Evolutionary conservation across 2,888 invertebrate species (phyloP).

Genomic region (Dynastes hyllus): DNA sequence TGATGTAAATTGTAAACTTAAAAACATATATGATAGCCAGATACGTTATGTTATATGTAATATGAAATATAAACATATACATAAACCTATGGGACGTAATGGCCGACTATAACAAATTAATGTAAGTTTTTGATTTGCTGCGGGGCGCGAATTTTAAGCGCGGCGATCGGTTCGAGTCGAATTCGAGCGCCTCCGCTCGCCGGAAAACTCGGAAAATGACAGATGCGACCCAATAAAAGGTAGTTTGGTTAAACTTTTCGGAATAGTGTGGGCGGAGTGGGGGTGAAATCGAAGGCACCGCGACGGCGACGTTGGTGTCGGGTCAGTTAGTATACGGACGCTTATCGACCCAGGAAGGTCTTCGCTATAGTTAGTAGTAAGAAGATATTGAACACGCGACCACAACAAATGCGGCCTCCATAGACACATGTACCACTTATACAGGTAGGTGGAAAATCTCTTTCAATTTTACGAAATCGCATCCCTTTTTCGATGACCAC

Average conservation of each 20-base stretch:
- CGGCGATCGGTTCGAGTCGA: background rate
- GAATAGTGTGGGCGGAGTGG: conserved; percentile 60
- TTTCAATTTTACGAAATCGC: background rate
- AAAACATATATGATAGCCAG: too few relatives aligned
- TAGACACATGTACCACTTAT: conserved; percentile 69
- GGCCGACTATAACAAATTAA: background rate
- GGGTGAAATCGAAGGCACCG: conserved; percentile 65
- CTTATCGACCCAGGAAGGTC: conserved; percentile 64
- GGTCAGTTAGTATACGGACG: conserved; percentile 69
- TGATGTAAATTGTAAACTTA: background rate
- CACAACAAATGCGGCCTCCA: conserved; percentile 68
- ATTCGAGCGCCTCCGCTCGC: background rate
- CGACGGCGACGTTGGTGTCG: conserved; percentile 66
- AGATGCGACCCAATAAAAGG: conserved; percentile 48
- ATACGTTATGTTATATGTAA: too few relatives aligned
- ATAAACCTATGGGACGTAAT: background rate
- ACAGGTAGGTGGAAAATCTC: conserved; percentile 62
- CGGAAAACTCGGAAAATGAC: conserved; percentile 47
- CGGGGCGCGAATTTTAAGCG: background rate
- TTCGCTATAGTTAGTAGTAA: conserved; percentile 55
- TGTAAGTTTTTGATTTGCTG: background rate
- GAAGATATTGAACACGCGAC: conserved; percentile 63
- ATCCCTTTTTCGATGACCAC: background rate
- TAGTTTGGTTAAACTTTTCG: conserved; percentile 56
- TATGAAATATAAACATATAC: too few relatives aligned